Conservation (phyloP, 2,113 vertebrate species). For the Channa maculata region DNA sequence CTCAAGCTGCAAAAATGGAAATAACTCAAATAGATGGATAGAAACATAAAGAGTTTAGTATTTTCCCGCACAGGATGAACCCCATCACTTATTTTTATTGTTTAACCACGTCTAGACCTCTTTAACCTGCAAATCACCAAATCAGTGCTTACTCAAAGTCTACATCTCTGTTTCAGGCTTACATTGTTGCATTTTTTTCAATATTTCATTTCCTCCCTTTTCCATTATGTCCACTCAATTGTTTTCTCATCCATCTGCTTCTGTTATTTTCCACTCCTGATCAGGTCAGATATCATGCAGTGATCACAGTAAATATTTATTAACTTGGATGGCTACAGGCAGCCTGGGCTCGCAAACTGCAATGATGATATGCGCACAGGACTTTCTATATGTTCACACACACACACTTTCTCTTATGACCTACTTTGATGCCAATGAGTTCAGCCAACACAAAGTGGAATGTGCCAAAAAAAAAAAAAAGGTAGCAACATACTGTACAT, state of each 20-base stretch:
- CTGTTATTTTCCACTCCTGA: slow-evolving; percentile 31
- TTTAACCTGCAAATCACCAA: background rate
- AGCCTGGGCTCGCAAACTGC: slow-evolving; percentile 68
- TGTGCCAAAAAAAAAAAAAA: slow-evolving; percentile 42
- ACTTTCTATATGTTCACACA: background rate
- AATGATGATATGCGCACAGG: slow-evolving; percentile 15
- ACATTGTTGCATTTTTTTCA: background rate
- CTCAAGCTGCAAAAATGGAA: no score
- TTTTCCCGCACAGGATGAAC: no score
- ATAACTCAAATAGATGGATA: no score
- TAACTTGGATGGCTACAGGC: slow-evolving; percentile 59
- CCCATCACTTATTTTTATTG: no score
- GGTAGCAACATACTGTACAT: slow-evolving; percentile 24
- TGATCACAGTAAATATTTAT: slow-evolving; percentile 51
- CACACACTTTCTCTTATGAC: slow-evolving; percentile 27
- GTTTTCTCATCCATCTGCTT: slow-evolving; percentile 17
- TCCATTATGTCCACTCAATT: slow-evolving; percentile 2
- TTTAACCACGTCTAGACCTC: no score
- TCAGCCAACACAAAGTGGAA: slow-evolving; percentile 49
- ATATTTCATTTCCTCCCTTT: slow-evolving; percentile 1
- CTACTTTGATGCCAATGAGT: slow-evolving; percentile 64
- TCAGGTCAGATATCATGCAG: slow-evolving; percentile 70
- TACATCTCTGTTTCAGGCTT: no score
- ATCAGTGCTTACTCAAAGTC: no score
- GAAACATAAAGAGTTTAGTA: no score